These are phyloP conservation scores for Hypotaenidia philippensis DNA, from an alignment of 2,797 vertebrate species.

Conservation along the genomic window DNA sequence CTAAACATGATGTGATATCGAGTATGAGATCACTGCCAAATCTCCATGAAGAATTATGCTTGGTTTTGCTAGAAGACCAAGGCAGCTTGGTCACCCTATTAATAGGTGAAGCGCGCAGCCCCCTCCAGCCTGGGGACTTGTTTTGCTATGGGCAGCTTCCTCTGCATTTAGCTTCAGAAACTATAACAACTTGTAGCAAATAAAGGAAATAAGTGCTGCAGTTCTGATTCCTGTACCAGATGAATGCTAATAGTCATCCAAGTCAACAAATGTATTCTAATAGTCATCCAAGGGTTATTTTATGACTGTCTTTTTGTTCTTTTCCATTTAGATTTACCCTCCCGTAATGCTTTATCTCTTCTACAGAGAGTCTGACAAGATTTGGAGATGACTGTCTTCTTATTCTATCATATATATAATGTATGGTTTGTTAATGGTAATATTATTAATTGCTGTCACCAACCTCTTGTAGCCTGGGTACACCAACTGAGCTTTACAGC, in stretches of 20 bases:
- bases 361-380: background rate
- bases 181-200: background rate
- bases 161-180: background rate
- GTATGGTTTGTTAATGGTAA: background rate
- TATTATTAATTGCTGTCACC: background rate
- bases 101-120: background rate
- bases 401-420: background rate
- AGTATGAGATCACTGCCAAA: slow-evolving; percentile 10
- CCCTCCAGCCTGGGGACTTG: background rate
- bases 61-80: background rate
- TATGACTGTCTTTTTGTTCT: background rate
- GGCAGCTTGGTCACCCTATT: background rate
- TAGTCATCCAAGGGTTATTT: background rate
- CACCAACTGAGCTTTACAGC: background rate
- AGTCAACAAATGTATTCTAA: background rate
- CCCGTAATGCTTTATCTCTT: background rate
- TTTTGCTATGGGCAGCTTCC: background rate
- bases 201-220: background rate
- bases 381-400: background rate
- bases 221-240: background rate
- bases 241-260: background rate
- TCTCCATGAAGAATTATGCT: background rate
- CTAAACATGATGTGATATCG: slow-evolving; percentile 5
- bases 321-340: background rate
- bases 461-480: background rate